Percentiles rank a stretch among this genome's conserved stretches.
phyloP scores from a whole-genome alignment of 2,888 invertebrate species.

The Acrobasis consociella region DNA sequence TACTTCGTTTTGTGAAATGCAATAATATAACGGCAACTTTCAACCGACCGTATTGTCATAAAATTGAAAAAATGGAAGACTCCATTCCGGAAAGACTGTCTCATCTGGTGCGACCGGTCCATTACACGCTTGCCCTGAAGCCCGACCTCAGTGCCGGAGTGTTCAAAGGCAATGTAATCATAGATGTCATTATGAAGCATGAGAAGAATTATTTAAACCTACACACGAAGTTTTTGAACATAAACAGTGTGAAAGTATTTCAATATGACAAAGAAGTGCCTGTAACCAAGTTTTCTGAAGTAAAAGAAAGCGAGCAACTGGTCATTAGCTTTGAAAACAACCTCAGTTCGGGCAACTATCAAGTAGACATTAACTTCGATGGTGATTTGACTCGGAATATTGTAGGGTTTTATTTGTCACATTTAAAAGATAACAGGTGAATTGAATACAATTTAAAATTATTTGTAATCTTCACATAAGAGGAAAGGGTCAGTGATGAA shows the following conservation, averaged over 20 bases:
- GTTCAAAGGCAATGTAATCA: conserved; percentile 64
- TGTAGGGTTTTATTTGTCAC: conserved; percentile 88
- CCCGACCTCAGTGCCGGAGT: conserved; percentile 57
- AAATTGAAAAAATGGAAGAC: conserved; percentile 42
- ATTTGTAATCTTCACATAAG: too few relatives aligned
- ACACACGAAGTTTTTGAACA: conserved; percentile 82
- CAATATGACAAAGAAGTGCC: conserved; percentile 48
- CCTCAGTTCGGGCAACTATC: conserved; percentile 67
- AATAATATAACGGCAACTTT: not conserved
- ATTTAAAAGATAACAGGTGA: conserved; percentile 80
- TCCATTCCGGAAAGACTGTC: conserved; percentile 58
- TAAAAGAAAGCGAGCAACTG: conserved; percentile 61
- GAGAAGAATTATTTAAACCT: conserved; percentile 73
- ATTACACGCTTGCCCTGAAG: conserved; percentile 60
- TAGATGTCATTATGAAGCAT: conserved; percentile 61
- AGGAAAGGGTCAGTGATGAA: too few relatives aligned
- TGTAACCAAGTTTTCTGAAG: conserved; percentile 54
- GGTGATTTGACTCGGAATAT: conserved; percentile 86
- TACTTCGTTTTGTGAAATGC: not conserved
- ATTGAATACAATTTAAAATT: not conserved
- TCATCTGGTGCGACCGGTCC: conserved; percentile 54
- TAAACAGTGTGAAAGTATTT: conserved; percentile 64
- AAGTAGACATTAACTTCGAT: conserved; percentile 82
- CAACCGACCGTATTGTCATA: not conserved
- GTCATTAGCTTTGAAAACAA: conserved; percentile 53